Base-by-base conservation (phyloP, 2,113 vertebrate species). In the Pipra filicauda region DNA sequence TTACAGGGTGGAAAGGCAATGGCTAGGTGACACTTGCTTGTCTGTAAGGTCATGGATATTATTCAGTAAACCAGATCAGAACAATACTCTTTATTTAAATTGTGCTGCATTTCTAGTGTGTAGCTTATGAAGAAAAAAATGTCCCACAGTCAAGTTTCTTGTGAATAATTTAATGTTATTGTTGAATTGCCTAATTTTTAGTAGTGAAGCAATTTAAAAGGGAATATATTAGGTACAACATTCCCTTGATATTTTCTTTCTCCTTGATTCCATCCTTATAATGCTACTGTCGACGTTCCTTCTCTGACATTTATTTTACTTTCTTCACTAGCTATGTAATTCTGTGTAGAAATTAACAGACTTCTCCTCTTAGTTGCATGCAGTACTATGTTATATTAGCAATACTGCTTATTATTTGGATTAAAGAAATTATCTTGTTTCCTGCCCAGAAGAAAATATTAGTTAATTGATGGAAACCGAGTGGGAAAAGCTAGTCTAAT, bases 201-300 rank as follows among this genome's bases (percentile, higher is more conserved):
- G 16, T 66, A 3, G 7, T 49, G 30, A 85, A 76, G 46, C 51
- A 51, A 39, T 94, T 83, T 93, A 66, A 90, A 85, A 76, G 13
- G 18, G 7, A 79, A 2, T 54, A 22, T 72, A 41, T 75, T 78
- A 75, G 37, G 37, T 73, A 64, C 16, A 62, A n/a, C 28, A 59
- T 88, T 89, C 59, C 58, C 59, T 31, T 94, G 59, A 74, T 74
- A 73, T 94, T 96, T 96, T 85, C 44, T 78, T 93, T 95, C 67
- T 85, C 55, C 81, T 76, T 85, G 55, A 62, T 77, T 76, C 59
- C 90, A 59, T 93, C 55, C 39, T 94, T 71, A 70, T 15, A 90
- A 76, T 76, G 39, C 27, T 85, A 23, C 51, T 88, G 37, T 79
- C 93, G 81, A 43, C 10, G 30, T 73, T 85, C 27, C 28, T 86